Base-by-base conservation (phyloP, 2,113 vertebrate species). In the Apteryx mantelli region DNA sequence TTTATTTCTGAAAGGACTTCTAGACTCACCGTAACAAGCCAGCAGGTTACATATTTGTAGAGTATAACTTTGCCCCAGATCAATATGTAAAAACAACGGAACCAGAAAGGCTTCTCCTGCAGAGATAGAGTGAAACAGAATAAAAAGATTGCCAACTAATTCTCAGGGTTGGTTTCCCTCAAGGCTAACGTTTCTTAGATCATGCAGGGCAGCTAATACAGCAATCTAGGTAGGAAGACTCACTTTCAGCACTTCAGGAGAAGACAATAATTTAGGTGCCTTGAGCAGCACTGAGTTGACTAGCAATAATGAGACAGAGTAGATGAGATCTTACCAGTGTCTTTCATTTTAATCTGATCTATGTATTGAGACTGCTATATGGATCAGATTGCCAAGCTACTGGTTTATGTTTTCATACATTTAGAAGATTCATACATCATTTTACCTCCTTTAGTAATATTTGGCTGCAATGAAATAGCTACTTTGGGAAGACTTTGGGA, bases 41-140 rank as follows among this genome's bases (percentile, higher is more conserved):
- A 99, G 97, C 99, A 99, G 97, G 99, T 99, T 95, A 99, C 99
- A 3, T 99, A 99, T 97, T 99, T 99, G 97, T 99, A 99, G 88
- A 99, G 98, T 88, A 98, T 98, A 21, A 99, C 89, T 98, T 99
- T 99, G 77, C 99, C 99, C 99, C 99, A 99, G 61, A 99, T 74
- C 86, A 99, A 87, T 87, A 99, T 99, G 96, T 99, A 99, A 84
- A 99, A 95, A 94, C 99, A 99, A 69, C 99, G 99, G 97, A 99
- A 99, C 99, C 99, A 99, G 98, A 99, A 99, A 4, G 98, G 98
- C 81, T 97, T 98, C 55, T 98, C 98, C 99, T 99, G 97, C 86
- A 93, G 79, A 83, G 82, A 55, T 11, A 95, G 81, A 88, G 46
- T 2, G 12, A 91, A 36, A 61, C 2, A 40, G 12, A 36, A 63